Percentiles rank a stretch among this genome's conserved stretches.
phyloP scores from a whole-genome alignment of 2,113 vertebrate species.

The Uria aalge region DNA sequence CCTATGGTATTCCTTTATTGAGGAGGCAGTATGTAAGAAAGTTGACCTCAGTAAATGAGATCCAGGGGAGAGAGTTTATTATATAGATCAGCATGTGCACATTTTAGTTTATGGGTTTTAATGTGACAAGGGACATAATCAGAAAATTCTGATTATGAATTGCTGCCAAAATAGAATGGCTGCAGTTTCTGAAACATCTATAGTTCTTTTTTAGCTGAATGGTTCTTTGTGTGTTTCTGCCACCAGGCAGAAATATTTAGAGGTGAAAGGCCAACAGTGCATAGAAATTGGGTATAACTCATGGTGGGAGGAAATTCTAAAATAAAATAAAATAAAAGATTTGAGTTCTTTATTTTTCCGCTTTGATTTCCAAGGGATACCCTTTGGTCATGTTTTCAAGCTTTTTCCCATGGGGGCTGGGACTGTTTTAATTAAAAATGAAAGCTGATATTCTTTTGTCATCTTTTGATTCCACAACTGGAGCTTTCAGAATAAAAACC shows the following conservation, averaged over 20 bases:
- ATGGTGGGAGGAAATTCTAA: neutral
- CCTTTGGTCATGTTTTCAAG: neutral
- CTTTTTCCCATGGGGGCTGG: neutral
- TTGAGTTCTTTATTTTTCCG: neutral
- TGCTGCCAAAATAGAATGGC: conserved; percentile 52
- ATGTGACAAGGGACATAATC: conserved; percentile 40
- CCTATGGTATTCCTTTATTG: neutral
- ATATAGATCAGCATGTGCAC: conserved; percentile 40
- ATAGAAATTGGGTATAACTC: neutral
- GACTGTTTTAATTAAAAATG: conserved; percentile 10
- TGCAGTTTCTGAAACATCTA: conserved; percentile 52
- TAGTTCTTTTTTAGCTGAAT: conserved; percentile 47
- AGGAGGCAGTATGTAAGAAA: conserved; percentile 1
- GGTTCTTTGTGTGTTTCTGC: conserved; percentile 27
- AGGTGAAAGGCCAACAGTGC: neutral
- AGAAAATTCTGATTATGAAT: conserved; percentile 51
- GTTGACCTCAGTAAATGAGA: conserved; percentile 57
- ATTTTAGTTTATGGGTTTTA: conserved; percentile 48
- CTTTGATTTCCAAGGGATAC: neutral
- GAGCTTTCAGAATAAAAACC: neutral
- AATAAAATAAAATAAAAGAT: neutral
- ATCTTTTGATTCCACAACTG: neutral
- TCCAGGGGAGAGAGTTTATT: conserved; percentile 51
- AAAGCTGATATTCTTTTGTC: neutral
- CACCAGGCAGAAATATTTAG: conserved; percentile 23